Conservation (phyloP, 2,113 vertebrate genomes). For the Etheostoma spectabile region DNA sequence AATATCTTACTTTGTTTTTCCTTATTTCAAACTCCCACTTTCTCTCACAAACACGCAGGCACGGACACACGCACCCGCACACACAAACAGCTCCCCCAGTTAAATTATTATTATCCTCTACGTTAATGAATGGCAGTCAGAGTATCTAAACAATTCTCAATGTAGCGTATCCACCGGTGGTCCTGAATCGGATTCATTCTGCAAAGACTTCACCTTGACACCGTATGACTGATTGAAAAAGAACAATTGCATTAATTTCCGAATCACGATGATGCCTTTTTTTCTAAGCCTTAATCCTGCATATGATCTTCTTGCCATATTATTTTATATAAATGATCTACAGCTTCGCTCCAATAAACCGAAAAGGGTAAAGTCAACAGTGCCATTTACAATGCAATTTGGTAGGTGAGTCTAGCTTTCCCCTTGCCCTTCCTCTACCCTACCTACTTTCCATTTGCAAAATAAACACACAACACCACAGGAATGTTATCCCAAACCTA, state of each 20-base stretch:
- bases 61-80: slow-evolving; percentile 17
- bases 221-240: slow-evolving; percentile 17
- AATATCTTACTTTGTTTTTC: not conserved
- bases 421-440: slow-evolving; percentile 7
- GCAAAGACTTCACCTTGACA: not conserved
- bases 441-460: slow-evolving; percentile 65
- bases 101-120: slow-evolving; percentile 33
- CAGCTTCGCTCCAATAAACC: slow-evolving; percentile 19
- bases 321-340: not conserved
- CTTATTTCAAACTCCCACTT: not conserved
- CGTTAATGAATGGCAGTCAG: slow-evolving; percentile 3
- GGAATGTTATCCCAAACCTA: slow-evolving; percentile 83
- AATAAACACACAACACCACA: slow-evolving; percentile 75
- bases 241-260: slow-evolving; percentile 16
- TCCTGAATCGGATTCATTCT: slow-evolving; percentile 14
- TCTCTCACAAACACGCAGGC: not conserved
- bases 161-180: slow-evolving; percentile 23
- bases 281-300: not conserved
- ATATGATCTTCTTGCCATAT: slow-evolving; percentile 12
- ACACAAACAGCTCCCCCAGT: slow-evolving; percentile 34
- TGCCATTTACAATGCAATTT: not conserved
- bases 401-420: slow-evolving; percentile 1
- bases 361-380: not conserved
- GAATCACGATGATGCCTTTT: not conserved
- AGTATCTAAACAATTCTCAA: slow-evolving; percentile 5